phyloP scores from a whole-genome alignment of 2,113 vertebrate species.

The Piprites chloris region DNA sequence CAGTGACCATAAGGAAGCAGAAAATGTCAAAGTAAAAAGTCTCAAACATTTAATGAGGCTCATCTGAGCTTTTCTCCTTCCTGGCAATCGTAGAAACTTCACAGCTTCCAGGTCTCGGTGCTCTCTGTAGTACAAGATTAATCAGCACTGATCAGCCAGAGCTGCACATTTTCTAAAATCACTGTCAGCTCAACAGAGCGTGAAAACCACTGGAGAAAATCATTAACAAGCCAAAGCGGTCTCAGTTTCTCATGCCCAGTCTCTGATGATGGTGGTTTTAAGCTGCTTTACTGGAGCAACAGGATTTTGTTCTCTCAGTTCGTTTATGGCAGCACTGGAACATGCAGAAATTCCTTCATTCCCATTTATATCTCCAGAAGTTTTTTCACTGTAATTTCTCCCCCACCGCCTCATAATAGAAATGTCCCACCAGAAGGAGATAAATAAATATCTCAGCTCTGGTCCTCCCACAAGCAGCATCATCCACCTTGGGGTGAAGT shows the following conservation, averaged over 20 bases:
- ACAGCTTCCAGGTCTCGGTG: neutral
- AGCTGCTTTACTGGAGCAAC: neutral
- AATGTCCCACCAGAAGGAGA: neutral
- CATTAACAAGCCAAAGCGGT: neutral
- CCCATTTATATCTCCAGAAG: neutral
- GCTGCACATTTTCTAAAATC: conserved; percentile 21
- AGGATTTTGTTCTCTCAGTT: neutral
- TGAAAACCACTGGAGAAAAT: conserved; percentile 39
- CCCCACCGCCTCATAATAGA: neutral
- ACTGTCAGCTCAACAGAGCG: conserved; percentile 28
- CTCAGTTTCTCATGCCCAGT: neutral
- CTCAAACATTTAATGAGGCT: neutral
- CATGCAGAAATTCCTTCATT: neutral
- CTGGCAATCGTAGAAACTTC: neutral
- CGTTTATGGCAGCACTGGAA: fast-evolving
- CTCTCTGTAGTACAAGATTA: conserved; percentile 27
- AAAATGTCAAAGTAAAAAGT: neutral
- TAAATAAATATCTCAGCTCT: neutral
- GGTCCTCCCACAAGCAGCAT: neutral
- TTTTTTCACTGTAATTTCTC: neutral
- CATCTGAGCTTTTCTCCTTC: neutral
- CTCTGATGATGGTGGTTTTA: neutral
- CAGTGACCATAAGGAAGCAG: neutral
- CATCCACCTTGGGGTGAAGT: neutral
- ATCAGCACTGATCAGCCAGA: neutral